Percentiles rank a stretch among this genome's conserved stretches.
These are phyloP conservation scores for Corythaeola cristata DNA, from an alignment of 2,113 vertebrate genomes.

Conservation along the genomic window DNA sequence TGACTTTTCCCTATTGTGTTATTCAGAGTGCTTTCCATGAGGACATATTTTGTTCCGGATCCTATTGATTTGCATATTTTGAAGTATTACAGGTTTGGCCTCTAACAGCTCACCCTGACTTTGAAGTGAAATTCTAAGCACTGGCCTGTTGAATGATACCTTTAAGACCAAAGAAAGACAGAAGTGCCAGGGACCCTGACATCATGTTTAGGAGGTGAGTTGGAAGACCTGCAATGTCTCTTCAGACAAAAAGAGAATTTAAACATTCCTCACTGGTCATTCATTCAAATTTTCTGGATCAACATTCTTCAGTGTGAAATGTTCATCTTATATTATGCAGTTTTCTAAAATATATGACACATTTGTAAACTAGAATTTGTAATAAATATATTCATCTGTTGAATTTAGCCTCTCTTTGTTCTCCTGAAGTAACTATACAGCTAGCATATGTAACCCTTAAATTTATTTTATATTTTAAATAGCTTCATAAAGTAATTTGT, in stretches of 20 bases:
- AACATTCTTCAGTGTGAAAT: not conserved
- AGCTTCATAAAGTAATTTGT: not conserved
- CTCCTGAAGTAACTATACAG: not conserved
- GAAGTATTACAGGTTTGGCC: not conserved
- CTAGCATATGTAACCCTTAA: not conserved
- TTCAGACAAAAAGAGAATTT: not conserved
- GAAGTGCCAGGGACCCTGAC: not conserved
- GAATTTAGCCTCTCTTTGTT: not conserved
- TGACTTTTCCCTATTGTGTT: not conserved
- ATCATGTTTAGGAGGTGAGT: accelerated
- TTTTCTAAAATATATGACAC: not conserved
- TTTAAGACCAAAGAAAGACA: not conserved
- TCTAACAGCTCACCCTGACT: not conserved
- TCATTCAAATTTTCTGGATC: not conserved
- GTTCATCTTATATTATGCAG: not conserved
- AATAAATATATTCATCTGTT: not conserved
- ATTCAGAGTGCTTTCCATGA: not conserved
- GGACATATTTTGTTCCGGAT: not conserved
- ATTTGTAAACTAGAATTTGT: not conserved
- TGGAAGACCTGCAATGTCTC: not conserved
- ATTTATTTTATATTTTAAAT: not conserved
- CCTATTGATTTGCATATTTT: not conserved
- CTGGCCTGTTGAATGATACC: not conserved
- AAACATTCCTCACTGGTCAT: not conserved
- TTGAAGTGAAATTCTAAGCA: not conserved